Evolutionary conservation across 30 jellyfish, hydroid and myxozoan genomes (phyloP), one percentile per base, ranked within the genome.

Genomic region (Catostylus mosaicus): DNA sequence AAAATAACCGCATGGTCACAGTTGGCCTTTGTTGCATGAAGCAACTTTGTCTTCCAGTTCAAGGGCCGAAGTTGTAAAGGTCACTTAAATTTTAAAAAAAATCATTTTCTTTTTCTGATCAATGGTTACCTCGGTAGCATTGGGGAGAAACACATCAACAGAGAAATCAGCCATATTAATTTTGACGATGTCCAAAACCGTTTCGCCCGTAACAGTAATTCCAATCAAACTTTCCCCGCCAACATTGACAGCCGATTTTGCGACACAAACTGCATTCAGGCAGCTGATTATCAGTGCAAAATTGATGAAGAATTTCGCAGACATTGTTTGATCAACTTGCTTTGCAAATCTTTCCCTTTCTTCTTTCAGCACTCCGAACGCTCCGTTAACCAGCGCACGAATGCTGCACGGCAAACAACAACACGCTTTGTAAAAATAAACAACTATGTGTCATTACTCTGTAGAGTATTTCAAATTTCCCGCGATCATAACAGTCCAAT

Each of bases 101-200:
- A 20, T n/a, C 18, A 6, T 24, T 22, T 61, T 18, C 3, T n/a
- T n/a, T 40, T 40, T 40, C 54, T 5, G 54, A 40, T 5, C 14
- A 5, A 40, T 7, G 7, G 14, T 40, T 68, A 68, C 80, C 80
- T 68, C 80, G n/a, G 80, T 68, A 30, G 80, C 80, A 34, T 68
- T 68, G 0, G 80, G 80, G 6, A 68, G 30, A 12, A 68, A 6
- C 6, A 68, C 65, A 34, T 68, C 63, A 22, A 37, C 37, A 24
- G 23, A n/a, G 38, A 68, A 68, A 36, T 68, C 80, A 11, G 63
- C 40, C 1, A 38, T 64, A n/a, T 48, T 45, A 12, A 68, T 27
- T 23, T 48, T 68, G 36, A 68, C 34, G 34, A 68, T 24, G 37
- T 68, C 61, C 31, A 68, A 24, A 30, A 68, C 65, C 31, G 80